Conservation (phyloP, 2,113 vertebrate genomes). For the Talpa occidentalis region DNA sequence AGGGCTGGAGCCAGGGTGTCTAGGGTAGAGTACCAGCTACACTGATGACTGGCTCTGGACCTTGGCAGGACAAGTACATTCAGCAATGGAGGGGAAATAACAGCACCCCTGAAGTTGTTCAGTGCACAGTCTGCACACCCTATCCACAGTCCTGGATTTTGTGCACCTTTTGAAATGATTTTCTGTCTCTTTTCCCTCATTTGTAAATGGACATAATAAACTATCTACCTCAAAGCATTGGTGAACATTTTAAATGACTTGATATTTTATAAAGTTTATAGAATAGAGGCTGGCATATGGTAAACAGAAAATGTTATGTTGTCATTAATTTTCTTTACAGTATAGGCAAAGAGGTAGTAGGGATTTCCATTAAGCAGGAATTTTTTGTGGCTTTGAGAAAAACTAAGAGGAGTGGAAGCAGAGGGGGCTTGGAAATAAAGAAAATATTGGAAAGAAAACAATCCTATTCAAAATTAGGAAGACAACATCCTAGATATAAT, state of each 20-base stretch:
- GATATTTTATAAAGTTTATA: neutral
- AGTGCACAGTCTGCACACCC: neutral
- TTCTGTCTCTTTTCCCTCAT: neutral
- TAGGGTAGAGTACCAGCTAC: neutral
- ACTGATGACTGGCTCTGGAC: neutral
- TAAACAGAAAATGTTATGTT: neutral
- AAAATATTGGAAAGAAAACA: neutral
- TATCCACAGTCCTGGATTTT: neutral
- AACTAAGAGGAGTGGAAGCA: neutral
- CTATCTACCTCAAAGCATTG: neutral
- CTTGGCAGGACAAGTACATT: neutral
- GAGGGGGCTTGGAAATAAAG: neutral
- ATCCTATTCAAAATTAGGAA: neutral
- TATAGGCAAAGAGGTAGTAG: neutral
- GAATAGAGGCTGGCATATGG: neutral
- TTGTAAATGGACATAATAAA: neutral
- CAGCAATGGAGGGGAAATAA: neutral
- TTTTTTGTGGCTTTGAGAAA: neutral
- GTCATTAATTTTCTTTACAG: neutral
- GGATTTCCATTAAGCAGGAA: neutral
- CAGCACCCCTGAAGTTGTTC: neutral
- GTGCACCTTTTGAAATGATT: neutral
- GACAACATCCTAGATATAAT: neutral
- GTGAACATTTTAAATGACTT: neutral
- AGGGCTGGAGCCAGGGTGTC: neutral